Evolutionary conservation across 2,113 vertebrate species (phyloP), one percentile per base, ranked within the genome.

Genomic region (Istiophorus platypterus): DNA sequence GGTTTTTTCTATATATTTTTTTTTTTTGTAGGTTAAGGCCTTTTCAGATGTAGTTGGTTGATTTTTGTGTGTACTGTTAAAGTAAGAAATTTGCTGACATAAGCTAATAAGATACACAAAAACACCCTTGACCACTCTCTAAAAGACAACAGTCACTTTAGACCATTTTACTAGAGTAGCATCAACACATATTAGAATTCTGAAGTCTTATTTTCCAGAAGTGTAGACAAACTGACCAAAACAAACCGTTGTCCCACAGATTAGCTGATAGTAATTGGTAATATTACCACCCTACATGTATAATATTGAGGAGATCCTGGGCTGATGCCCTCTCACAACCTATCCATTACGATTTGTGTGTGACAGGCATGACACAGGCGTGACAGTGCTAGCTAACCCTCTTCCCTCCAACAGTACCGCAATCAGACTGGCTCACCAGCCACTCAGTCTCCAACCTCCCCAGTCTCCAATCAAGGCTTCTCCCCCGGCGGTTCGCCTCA

Each of bases 391-490:
- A 85, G 94, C 91, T 94, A 97, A 96, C 95, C 94, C 88, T 96
- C 96, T 91, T 96, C 96, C 90, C 97, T 97, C 94, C 97, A 97
- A 96, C 98, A 99, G 97, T 99, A 99, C 95, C 98, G 98, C 95
- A 97, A 96, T 94, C 96, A 97, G 92, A 96, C 98, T 91, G 98
- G 98, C 68, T 99, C 98, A 93, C 98, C 98, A 39, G 97, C 97
- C 96, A 99, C 96, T 97, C 98, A 99, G 96, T 99, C 98, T 95
- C 98, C 98, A 96, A 99, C 98, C 92, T 99, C 98, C 92, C 98
- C 98, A 74, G 98, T 98, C 97, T 99, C 98, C 97, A 99, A 99
- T 97, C 98, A 99, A 97, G 98, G 97, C 95, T 99, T 99, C 96
- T 99, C 98, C 93, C 98, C 98, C 1, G 97, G 98, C 94, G 97